Evolutionary conservation across 2,797 vertebrate species (phyloP), one percentile per base, ranked within the genome.

Genomic region (Eulemur coronatus): DNA sequence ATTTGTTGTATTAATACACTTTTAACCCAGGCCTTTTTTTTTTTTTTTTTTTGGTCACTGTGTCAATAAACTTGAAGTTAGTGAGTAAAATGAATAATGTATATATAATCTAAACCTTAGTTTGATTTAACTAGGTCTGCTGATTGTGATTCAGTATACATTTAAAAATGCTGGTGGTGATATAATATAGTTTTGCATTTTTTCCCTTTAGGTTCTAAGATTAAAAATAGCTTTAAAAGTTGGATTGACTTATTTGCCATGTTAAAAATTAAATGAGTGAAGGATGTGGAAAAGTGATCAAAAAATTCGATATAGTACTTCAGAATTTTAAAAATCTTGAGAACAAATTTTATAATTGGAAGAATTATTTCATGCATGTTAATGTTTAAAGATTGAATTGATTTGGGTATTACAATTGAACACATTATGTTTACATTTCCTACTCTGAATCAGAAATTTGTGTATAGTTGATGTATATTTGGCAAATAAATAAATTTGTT

Each of bases 21-120:
- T 86, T 55, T 94, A 94, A 43, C 17, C n/a, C 33, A 35, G 18
- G 11, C 18, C 59, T 70, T 81, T 92, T 84, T 46, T 46, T 46
- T 43, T 43, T 43, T 43, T 43, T 10, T 46, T 46, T 48, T 22
- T 61, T 28, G 33, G 41, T 93, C n/a, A 35, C 61, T 57, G 14
- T 95, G 59, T 94, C 43, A 72, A 75, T 80, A 65, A 94, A 86
- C 52, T 92, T 86, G 61, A 86, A 95, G n/a, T 87, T 73, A 86
- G 12, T 76, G 79, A 91, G 72, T 70, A 87, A 59, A 93, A 72
- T 70, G 65, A 87, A 43, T 90, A 50, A 76, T 46, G 24, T 52
- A 7, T n/a, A 15, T 17, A 43, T n/a, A 79, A 72, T 69, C 5
- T 38, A 78, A 59, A 57, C 24, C 33, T 55, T 69, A 46, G 13